Conservation (phyloP, 1,140 invertebrate genomes). For the Procambarus virginalis region DNA sequence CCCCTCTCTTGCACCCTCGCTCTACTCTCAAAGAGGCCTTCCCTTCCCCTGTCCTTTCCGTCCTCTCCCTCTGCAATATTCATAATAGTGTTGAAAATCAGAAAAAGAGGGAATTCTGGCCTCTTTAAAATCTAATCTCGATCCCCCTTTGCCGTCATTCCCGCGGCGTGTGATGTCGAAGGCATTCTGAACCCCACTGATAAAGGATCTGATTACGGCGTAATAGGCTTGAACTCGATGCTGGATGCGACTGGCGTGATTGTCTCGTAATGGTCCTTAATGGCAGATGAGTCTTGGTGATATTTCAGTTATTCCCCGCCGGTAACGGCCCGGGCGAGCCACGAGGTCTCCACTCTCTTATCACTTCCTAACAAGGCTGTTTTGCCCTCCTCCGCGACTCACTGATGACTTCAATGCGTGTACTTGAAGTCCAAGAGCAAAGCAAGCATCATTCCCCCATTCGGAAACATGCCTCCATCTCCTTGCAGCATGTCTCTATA, state of each 20-base stretch:
- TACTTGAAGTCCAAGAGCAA: too few species aligned
- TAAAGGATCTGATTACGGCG: constrained; percentile 36
- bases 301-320: neutral
- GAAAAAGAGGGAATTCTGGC: constrained; percentile 25
- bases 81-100: constrained; percentile 37
- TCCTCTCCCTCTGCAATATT: constrained; percentile 28
- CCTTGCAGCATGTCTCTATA: too few species aligned
- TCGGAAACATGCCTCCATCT: too few species aligned
- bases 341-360: too few species aligned
- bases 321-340: too few species aligned
- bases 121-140: constrained; percentile 47
- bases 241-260: constrained; percentile 7
- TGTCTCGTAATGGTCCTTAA: constrained; percentile 25
- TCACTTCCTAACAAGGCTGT: too few species aligned
- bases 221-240: constrained; percentile 38
- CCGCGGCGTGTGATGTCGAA: constrained; percentile 20
- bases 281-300: neutral
- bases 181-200: constrained; percentile 20
- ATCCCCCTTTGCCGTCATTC: constrained; percentile 7
- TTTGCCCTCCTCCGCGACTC: too few species aligned
- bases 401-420: too few species aligned
- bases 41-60: neutral
- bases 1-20: neutral
- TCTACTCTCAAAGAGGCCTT: neutral
- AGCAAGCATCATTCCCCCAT: too few species aligned